These are phyloP conservation scores for Uloborus diversus DNA, from an alignment of 1,140 invertebrate genomes.

Conservation along the genomic window DNA sequence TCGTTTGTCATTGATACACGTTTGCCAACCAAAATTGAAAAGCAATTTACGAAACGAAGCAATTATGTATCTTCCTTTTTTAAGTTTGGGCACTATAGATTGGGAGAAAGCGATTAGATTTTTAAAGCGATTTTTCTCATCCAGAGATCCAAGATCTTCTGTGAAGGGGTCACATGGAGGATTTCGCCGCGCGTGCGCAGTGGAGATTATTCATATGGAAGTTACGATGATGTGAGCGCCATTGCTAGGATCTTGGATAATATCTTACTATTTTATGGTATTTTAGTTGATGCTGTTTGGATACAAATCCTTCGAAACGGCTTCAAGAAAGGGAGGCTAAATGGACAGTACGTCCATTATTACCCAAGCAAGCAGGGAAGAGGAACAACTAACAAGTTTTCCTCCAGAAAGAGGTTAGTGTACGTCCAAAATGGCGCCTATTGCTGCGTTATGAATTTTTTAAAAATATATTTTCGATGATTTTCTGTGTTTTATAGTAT, in stretches of 20 bases:
- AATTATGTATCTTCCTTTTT: too few species aligned
- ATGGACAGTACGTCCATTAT: constrained; percentile 99
- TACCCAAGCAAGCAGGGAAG: constrained; percentile 95
- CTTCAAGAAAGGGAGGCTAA: constrained; percentile 68
- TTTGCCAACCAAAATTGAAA: too few species aligned
- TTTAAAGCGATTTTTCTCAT: too few species aligned
- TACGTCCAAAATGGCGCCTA: constrained; percentile 54
- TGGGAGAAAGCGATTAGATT: too few species aligned
- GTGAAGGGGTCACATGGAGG: constrained; percentile 48
- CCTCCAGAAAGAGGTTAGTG: constrained; percentile 88
- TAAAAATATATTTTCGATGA: not conserved
- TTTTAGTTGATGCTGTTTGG: constrained; percentile 53
- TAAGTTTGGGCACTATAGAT: too few species aligned
- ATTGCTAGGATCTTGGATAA: constrained; percentile 48
- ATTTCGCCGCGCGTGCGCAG: constrained; percentile 31
- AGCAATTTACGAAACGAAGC: too few species aligned
- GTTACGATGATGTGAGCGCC: constrained; percentile 56
- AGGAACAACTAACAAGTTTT: constrained; percentile 92
- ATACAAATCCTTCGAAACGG: constrained; percentile 51
- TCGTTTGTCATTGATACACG: too few species aligned
- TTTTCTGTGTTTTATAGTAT: not conserved
- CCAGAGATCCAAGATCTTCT: too few species aligned
- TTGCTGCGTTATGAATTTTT: constrained; percentile 46
- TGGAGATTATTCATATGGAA: constrained; percentile 37
- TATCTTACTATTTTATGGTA: constrained; percentile 46